Conservation (phyloP, 2,113 vertebrate genomes). For the Nycticorax nycticorax region DNA sequence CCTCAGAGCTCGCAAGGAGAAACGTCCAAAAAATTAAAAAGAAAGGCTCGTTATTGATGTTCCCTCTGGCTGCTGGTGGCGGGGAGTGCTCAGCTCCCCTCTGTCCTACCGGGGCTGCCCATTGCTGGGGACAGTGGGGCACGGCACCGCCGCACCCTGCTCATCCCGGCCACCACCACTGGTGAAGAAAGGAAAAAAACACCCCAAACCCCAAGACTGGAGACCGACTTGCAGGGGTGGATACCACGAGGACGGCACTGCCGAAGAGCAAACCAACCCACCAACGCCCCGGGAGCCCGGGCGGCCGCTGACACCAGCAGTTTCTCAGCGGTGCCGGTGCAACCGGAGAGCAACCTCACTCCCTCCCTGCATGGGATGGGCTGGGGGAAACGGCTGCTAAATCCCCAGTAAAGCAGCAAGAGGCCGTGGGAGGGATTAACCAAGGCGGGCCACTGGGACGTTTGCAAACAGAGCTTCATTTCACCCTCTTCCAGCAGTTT, state of each 20-base stretch:
- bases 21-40: background rate
- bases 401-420: background rate
- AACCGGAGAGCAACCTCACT: background rate
- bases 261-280: background rate
- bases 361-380: background rate
- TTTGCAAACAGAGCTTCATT: background rate
- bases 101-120: background rate
- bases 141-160: rapidly evolving
- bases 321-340: background rate
- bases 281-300: rapidly evolving
- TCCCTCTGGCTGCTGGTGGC: background rate
- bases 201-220: background rate
- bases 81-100: background rate
- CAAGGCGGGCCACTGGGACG: rapidly evolving
- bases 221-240: background rate
- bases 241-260: rapidly evolving
- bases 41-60: background rate
- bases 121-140: background rate
- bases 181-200: background rate
- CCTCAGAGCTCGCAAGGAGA: background rate
- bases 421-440: background rate
- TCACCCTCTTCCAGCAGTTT: background rate
- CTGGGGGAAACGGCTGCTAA: background rate
- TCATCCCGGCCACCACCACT: background rate
- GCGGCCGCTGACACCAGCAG: rapidly evolving